These are phyloP conservation scores for Ylistrum balloti DNA, from an alignment of 1,140 invertebrate genomes.

Conservation along the genomic window DNA sequence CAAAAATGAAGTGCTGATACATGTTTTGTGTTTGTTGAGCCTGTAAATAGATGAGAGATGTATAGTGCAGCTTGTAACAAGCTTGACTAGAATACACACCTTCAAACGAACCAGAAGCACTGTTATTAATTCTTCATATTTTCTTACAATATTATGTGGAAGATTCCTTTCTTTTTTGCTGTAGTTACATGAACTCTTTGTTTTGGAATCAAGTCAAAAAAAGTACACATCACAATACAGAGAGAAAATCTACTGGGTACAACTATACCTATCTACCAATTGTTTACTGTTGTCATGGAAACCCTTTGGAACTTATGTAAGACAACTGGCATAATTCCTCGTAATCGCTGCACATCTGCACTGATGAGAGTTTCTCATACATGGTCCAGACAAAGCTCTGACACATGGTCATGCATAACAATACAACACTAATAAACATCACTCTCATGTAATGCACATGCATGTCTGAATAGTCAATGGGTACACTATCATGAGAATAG, in stretches of 20 bases:
- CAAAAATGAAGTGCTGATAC: too few species aligned
- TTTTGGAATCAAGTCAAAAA: background rate
- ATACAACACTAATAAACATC: slow-evolving; percentile 26
- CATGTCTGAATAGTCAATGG: background rate
- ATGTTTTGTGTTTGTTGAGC: too few species aligned
- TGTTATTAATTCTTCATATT: background rate
- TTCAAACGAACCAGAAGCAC: background rate
- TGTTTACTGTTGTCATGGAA: slow-evolving; percentile 26
- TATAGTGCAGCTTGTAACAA: too few species aligned
- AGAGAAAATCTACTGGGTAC: background rate
- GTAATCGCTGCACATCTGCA: background rate
- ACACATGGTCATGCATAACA: background rate
- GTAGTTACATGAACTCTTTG: background rate
- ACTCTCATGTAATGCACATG: slow-evolving; percentile 18
- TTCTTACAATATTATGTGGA: background rate
- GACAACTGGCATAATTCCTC: slow-evolving; percentile 5
- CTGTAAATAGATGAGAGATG: too few species aligned
- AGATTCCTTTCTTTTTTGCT: background rate
- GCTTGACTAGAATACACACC: background rate
- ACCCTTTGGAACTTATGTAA: slow-evolving; percentile 32
- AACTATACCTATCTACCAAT: slow-evolving; percentile 5
- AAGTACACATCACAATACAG: background rate
- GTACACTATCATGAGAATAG: background rate
- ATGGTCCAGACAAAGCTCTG: background rate
- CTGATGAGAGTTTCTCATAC: background rate